Conservation (phyloP, 2,113 vertebrate genomes). For the Panthera leo region DNA sequence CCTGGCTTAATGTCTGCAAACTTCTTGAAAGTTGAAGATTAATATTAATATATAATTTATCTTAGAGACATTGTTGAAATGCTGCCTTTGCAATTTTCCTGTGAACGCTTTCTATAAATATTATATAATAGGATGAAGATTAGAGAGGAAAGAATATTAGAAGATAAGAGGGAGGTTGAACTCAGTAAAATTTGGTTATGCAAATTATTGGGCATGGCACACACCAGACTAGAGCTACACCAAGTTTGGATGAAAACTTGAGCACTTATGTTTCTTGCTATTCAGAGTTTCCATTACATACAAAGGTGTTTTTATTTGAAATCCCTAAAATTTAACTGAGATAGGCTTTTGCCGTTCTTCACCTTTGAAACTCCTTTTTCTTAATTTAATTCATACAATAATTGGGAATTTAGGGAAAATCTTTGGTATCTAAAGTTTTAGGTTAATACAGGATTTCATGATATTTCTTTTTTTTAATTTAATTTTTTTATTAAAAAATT, state of each 20-base stretch:
- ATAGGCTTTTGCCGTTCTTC: background rate
- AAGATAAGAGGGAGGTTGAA: background rate
- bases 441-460: background rate
- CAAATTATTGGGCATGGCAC: background rate
- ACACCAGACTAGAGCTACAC: background rate
- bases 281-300: background rate
- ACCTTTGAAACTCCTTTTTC: background rate
- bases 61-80: background rate
- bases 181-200: background rate
- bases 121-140: background rate
- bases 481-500: too few relatives aligned
- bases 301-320: slow-evolving; percentile 30
- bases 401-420: background rate
- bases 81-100: background rate
- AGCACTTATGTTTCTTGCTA: background rate
- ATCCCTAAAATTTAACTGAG: slow-evolving; percentile 9
- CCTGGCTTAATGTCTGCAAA: background rate
- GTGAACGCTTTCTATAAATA: background rate
- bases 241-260: background rate
- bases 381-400: slow-evolving; percentile 7
- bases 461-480: slow-evolving; percentile 8
- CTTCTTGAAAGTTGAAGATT: background rate
- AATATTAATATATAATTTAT: slow-evolving; percentile 22
- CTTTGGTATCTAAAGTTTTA: slow-evolving; percentile 19
- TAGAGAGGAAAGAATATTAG: background rate